phyloP scores from a whole-genome alignment of 2,797 vertebrate genomes.

The Huso huso region DNA sequence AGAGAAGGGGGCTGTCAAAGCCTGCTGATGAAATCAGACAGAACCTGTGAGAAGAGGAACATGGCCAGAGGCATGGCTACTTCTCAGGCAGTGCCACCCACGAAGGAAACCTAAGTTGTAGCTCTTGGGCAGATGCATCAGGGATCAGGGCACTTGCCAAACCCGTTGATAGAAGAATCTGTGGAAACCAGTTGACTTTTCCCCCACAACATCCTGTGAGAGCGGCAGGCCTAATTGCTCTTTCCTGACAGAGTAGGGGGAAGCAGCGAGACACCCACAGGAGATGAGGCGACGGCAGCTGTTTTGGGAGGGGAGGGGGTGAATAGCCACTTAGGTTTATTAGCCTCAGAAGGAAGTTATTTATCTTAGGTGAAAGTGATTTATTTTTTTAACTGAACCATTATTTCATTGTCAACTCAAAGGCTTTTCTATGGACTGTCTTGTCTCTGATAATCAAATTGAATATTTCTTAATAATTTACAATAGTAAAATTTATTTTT shows the following conservation, averaged over 20 bases:
- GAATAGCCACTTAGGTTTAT: not conserved
- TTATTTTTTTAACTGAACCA: too few relatives aligned
- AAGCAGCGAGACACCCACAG: not conserved
- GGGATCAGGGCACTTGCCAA: constrained; percentile 6
- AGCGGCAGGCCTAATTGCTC: not conserved
- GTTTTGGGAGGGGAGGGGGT: not conserved
- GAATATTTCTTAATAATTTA: too few relatives aligned
- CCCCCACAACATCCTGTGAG: not conserved
- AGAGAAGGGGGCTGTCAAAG: constrained; percentile 10
- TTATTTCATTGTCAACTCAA: too few relatives aligned
- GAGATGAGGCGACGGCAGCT: not conserved
- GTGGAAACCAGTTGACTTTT: constrained; percentile 3
- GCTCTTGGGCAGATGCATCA: constrained; percentile 6
- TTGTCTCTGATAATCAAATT: too few relatives aligned
- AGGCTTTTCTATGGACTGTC: too few relatives aligned
- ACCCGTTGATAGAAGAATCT: constrained; percentile 7
- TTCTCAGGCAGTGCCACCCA: constrained; percentile 7
- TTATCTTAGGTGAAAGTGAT: too few relatives aligned
- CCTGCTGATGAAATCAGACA: constrained; percentile 7
- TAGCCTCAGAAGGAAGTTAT: not conserved
- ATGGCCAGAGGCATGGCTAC: constrained; percentile 6
- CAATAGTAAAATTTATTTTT: too few relatives aligned
- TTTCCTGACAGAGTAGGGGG: not conserved
- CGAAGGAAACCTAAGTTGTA: not conserved
- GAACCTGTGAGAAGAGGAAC: not conserved